Conservation (phyloP, 1,140 invertebrate species). For the Tetraneura akinire region DNA sequence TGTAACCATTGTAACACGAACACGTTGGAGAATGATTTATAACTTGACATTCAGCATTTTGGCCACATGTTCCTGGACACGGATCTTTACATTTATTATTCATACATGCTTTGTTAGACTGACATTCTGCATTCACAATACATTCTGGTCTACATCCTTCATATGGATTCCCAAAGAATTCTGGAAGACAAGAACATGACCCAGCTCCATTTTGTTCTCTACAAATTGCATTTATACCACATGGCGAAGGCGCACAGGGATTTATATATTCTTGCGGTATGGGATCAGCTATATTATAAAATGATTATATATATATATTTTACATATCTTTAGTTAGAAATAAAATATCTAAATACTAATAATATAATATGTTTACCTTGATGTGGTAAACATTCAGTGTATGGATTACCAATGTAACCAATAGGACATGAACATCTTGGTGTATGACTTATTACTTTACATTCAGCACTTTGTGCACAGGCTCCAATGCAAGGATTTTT, state of each 20-base stretch:
- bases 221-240: conserved; percentile 72
- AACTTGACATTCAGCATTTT: conserved; percentile 69
- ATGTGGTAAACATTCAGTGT: conserved; percentile 61
- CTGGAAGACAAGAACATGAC: conserved; percentile 67
- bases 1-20: conserved; percentile 66
- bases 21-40: conserved; percentile 71
- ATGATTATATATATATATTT: neutral
- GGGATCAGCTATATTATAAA: conserved; percentile 52
- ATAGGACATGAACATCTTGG: conserved; percentile 66
- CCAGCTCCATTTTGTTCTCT: conserved; percentile 68
- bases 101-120: conserved; percentile 66
- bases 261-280: conserved; percentile 54
- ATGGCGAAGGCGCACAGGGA: conserved; percentile 70
- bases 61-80: conserved; percentile 69
- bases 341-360: no score
- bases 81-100: conserved; percentile 71
- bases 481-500: conserved; percentile 68
- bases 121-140: conserved; percentile 68
- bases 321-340: neutral
- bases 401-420: conserved; percentile 66
- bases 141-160: conserved; percentile 70
- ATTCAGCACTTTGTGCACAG: conserved; percentile 68
- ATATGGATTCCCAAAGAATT: conserved; percentile 62
- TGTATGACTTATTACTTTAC: conserved; percentile 69
- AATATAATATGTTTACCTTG: conserved; percentile 54